These are phyloP conservation scores for Ophonus ardosiacus DNA, from an alignment of 2,888 invertebrate species.

Conservation along the genomic window DNA sequence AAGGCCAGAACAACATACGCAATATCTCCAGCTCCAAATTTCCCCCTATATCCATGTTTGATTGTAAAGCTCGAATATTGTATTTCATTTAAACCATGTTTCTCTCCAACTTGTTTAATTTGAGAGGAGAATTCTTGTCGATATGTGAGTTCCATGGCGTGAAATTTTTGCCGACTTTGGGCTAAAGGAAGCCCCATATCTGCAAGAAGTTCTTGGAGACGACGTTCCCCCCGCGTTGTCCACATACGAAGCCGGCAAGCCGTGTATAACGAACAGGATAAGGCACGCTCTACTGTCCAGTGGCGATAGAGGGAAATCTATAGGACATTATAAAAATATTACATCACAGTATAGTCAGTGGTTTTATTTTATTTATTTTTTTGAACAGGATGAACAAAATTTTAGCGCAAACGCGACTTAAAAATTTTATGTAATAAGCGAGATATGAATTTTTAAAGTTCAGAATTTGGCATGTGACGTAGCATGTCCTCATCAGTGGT, in stretches of 20 bases:
- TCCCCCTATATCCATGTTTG: slow-evolving; percentile 88
- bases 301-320: slow-evolving; percentile 86
- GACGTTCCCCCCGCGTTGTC: slow-evolving; percentile 90
- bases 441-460: too few relatives aligned
- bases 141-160: slow-evolving; percentile 92
- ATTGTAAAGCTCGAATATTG: slow-evolving; percentile 88
- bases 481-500: too few relatives aligned
- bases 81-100: slow-evolving; percentile 84
- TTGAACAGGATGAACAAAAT: too few relatives aligned
- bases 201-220: slow-evolving; percentile 89
- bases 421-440: too few relatives aligned
- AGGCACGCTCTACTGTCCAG: slow-evolving; percentile 93
- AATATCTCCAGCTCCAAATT: slow-evolving; percentile 89
- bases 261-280: slow-evolving; percentile 87
- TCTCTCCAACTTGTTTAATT: slow-evolving; percentile 82
- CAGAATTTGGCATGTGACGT: too few relatives aligned
- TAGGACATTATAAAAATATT: background rate
- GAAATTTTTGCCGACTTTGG: slow-evolving; percentile 91
- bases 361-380: too few relatives aligned
- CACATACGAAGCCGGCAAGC: slow-evolving; percentile 91
- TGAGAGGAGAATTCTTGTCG: slow-evolving; percentile 86
- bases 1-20: slow-evolving; percentile 89
- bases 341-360: too few relatives aligned
- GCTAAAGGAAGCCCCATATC: slow-evolving; percentile 96
- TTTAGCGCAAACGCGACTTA: too few relatives aligned